These are phyloP conservation scores for Pholis gunnellus DNA, from an alignment of 2,113 vertebrate species.

Conservation along the genomic window DNA sequence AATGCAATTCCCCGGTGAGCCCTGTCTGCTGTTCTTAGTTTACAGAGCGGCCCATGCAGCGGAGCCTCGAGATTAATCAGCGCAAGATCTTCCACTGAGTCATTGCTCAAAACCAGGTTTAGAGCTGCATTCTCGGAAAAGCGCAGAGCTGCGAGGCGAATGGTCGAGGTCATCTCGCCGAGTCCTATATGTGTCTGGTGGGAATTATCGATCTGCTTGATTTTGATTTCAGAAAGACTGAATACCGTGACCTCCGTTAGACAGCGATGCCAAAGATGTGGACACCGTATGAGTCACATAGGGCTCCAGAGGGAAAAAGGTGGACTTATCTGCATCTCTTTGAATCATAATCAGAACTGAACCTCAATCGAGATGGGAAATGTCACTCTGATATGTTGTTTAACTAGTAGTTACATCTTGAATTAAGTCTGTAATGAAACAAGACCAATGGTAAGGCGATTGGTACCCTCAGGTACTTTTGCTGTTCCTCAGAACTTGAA, in stretches of 20 bases:
- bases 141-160: not conserved
- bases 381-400: not conserved
- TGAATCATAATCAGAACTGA: not conserved
- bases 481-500: not conserved
- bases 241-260: constrained; percentile 36
- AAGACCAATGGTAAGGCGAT: not conserved
- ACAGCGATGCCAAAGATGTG: constrained; percentile 11
- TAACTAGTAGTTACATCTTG: not conserved
- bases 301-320: not conserved
- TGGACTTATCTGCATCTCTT: constrained; percentile 13
- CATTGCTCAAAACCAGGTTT: constrained; percentile 31
- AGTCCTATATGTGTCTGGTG: not conserved
- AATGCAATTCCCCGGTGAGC: constrained; percentile 30
- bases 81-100: constrained; percentile 27
- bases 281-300: not conserved
- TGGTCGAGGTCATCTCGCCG: not conserved
- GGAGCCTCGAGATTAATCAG: constrained; percentile 39
- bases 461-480: not conserved
- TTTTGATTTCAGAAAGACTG: constrained; percentile 29
- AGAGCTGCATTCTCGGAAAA: constrained; percentile 24
- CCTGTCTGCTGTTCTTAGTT: constrained; percentile 12
- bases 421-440: not conserved
- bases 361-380: not conserved
- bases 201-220: constrained; percentile 29
- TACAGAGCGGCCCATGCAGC: not conserved